A percentile compares a stretch with the other conserved stretches of the same genome.
phyloP scores from a whole-genome alignment of 2,888 invertebrate genomes.

The Tipula helvola region DNA sequence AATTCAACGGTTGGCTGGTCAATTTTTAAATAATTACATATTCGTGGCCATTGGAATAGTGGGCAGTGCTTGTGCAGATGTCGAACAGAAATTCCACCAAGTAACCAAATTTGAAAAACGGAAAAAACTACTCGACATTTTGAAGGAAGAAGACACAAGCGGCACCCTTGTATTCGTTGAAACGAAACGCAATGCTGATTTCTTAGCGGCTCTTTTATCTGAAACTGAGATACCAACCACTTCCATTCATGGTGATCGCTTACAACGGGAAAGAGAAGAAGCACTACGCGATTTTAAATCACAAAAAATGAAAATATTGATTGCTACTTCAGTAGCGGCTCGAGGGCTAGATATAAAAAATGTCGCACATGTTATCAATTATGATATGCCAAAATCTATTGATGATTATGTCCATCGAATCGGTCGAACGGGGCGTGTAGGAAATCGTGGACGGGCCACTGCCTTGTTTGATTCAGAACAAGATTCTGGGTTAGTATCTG shows the following conservation, averaged over 20 bases:
- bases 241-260: constrained; percentile 95
- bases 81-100: constrained; percentile 64
- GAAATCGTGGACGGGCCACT: constrained; percentile 75
- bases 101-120: constrained; percentile 62
- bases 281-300: constrained; percentile 80
- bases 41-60: constrained; percentile 85
- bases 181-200: constrained; percentile 81
- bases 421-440: constrained; percentile 89
- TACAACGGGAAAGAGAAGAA: constrained; percentile 90
- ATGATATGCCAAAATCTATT: constrained; percentile 76
- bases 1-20: constrained; percentile 73
- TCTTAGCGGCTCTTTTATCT: constrained; percentile 68
- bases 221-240: constrained; percentile 79
- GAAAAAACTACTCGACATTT: constrained; percentile 45
- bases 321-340: constrained; percentile 92
- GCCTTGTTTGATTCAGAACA: constrained; percentile 63
- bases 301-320: constrained; percentile 65
- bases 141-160: constrained; percentile 26
- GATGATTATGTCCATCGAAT: constrained; percentile 94
- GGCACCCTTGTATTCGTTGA: constrained; percentile 81
- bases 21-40: constrained; percentile 68
- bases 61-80: constrained; percentile 86
- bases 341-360: constrained; percentile 86
- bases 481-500: constrained; percentile 47
- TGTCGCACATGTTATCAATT: constrained; percentile 82